These are phyloP conservation scores for Marcusenius ussheri DNA, from an alignment of 2,113 vertebrate species.

Conservation along the genomic window DNA sequence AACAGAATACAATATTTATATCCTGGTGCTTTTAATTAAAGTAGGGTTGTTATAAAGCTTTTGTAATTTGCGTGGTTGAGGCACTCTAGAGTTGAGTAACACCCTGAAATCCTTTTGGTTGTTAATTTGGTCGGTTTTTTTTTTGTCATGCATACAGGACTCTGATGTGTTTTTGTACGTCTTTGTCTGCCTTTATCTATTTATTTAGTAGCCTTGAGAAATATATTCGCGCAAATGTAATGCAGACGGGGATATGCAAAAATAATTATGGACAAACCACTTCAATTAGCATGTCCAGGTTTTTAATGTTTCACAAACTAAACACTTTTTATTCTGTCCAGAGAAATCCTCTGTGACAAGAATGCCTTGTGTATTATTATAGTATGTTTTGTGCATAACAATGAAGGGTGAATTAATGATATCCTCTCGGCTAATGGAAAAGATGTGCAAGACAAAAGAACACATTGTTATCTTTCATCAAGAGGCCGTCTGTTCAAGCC, in stretches of 20 bases:
- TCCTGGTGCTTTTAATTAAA: conserved; percentile 10
- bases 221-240: conserved; percentile 19
- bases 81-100: conserved; percentile 1
- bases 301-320: conserved; percentile 20
- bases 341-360: conserved; percentile 25
- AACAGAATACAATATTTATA: conserved; percentile 9
- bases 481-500: conserved; percentile 31
- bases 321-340: conserved; percentile 19
- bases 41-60: conserved; percentile 14
- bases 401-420: conserved; percentile 39
- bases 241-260: conserved; percentile 16
- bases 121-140: background rate
- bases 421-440: conserved; percentile 34
- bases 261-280: conserved; percentile 28
- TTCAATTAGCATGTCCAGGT: conserved; percentile 23
- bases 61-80: conserved; percentile 20
- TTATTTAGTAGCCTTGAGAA: conserved; percentile 14
- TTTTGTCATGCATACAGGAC: background rate
- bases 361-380: conserved; percentile 38
- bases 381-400: conserved; percentile 35
- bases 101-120: conserved; percentile 19
- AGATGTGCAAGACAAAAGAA: conserved; percentile 28
- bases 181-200: conserved; percentile 19
- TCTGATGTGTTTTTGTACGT: background rate
- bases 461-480: conserved; percentile 37